Conservation (phyloP, 2,888 invertebrate genomes). For the Teinopalpus imperialis region DNA sequence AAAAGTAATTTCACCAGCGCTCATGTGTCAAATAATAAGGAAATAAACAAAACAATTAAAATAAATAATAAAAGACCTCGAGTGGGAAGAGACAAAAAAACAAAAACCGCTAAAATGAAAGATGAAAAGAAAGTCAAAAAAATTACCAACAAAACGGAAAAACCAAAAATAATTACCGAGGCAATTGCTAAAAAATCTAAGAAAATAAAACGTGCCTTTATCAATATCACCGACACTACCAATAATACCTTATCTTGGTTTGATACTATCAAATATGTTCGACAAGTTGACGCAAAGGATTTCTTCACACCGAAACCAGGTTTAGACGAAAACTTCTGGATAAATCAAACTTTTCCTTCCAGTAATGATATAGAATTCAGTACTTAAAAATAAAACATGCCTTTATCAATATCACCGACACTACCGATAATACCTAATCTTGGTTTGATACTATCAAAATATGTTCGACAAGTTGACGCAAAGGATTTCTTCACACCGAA, state of each 20-base stretch:
- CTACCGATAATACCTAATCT: conserved; percentile 5
- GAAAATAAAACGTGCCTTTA: too few relatives aligned
- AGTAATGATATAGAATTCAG: conserved; percentile 2
- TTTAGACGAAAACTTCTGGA: conserved; percentile 6
- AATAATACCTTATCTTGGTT: conserved; percentile 20
- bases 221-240: too few relatives aligned
- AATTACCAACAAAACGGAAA: neutral
- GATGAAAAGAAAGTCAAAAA: neutral
- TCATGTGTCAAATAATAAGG: too few relatives aligned
- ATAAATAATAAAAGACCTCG: neutral
- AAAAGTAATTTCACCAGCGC: too few relatives aligned
- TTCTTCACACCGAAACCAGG: neutral
- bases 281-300: conserved; percentile 13
- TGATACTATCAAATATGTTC: conserved; percentile 16
- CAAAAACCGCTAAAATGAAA: neutral
- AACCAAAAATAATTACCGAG: too few relatives aligned
- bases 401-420: too few relatives aligned
- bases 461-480: conserved; percentile 9
- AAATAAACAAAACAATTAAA: neutral
- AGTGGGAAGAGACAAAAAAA: neutral
- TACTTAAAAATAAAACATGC: neutral
- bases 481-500: conserved; percentile 5
- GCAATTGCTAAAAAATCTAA: too few relatives aligned
- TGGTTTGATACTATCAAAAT: conserved; percentile 24
- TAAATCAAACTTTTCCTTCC: neutral